These are phyloP conservation scores for Aselliscus stoliczkanus DNA, from an alignment of 2,797 vertebrate species.

Conservation along the genomic window DNA sequence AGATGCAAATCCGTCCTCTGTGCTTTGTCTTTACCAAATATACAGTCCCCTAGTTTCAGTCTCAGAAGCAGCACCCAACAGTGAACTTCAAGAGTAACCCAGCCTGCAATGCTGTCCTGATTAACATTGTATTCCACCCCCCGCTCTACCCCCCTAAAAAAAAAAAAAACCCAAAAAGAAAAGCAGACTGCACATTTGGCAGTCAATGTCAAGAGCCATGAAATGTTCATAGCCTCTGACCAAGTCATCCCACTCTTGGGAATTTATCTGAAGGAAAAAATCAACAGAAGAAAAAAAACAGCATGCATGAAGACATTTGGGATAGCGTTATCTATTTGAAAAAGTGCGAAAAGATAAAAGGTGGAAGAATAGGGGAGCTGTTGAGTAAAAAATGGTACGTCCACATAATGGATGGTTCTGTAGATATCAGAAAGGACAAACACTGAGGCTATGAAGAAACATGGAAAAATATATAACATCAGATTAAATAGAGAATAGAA, in stretches of 20 bases:
- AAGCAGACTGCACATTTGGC: not conserved
- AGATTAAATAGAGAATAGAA: not conserved
- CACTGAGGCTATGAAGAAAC: not conserved
- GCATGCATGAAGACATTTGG: not conserved
- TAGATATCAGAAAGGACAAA: not conserved
- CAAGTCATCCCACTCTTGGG: constrained; percentile 39
- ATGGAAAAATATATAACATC: not conserved
- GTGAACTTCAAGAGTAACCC: not conserved
- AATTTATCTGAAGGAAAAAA: constrained; percentile 52
- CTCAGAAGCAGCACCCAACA: not conserved
- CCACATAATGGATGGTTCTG: not conserved
- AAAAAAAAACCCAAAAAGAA: no score
- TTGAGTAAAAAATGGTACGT: not conserved
- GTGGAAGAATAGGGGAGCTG: not conserved
- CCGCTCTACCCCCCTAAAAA: accelerated
- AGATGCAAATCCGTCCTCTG: not conserved
- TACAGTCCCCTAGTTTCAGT: not conserved
- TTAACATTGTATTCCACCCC: not conserved
- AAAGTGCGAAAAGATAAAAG: not conserved
- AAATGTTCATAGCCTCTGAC: constrained; percentile 37
- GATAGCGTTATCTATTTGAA: not conserved
- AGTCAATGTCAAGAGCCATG: constrained; percentile 32
- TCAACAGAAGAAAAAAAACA: constrained; percentile 9
- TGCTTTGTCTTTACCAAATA: not conserved
- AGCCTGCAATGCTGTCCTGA: not conserved